Evolutionary conservation across 92 coral and sea anemone genomes (phyloP).

Genomic region (Muricea muricata): DNA sequence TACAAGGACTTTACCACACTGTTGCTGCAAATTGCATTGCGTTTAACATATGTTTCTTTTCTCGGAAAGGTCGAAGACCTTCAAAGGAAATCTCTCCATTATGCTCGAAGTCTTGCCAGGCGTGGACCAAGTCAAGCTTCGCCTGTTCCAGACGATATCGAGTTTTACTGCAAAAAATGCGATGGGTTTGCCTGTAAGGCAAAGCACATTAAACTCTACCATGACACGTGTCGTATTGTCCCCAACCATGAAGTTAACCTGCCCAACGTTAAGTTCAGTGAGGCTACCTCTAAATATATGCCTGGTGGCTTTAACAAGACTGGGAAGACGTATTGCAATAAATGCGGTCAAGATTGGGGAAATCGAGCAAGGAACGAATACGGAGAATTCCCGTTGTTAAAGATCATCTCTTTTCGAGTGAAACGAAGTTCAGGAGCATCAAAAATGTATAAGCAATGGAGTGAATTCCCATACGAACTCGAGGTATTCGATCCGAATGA

Average conservation of each 20-base stretch:
- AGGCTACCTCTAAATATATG: background rate
- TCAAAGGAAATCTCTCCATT: conserved; percentile 48
- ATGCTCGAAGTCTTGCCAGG: conserved; percentile 48
- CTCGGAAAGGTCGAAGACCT: background rate
- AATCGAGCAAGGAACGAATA: conserved; percentile 60
- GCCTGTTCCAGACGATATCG: conserved; percentile 62
- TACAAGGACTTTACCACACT: no score
- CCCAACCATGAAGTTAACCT: conserved; percentile 17
- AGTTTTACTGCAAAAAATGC: conserved; percentile 82
- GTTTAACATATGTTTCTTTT: background rate
- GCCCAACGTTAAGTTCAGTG: background rate
- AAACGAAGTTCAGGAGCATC: background rate
- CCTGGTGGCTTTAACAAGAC: conserved; percentile 64
- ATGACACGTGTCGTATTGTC: conserved; percentile 62
- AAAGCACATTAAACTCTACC: conserved; percentile 72
- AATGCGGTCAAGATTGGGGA: conserved; percentile 88
- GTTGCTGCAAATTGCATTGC: no score
- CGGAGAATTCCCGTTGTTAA: conserved; percentile 78
- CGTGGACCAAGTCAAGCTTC: conserved; percentile 43
- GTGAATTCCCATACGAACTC: conserved; percentile 72
- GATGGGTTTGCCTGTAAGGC: conserved; percentile 79
- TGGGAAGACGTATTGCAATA: conserved; percentile 66
- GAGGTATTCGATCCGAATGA: conserved; percentile 54
- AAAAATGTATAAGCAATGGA: conserved; percentile 75
- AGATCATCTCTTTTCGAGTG: conserved; percentile 72